Evolutionary conservation across 2,797 vertebrate species (phyloP), one percentile per base, ranked within the genome.

Genomic region (Sebastes baramenuke): DNA sequence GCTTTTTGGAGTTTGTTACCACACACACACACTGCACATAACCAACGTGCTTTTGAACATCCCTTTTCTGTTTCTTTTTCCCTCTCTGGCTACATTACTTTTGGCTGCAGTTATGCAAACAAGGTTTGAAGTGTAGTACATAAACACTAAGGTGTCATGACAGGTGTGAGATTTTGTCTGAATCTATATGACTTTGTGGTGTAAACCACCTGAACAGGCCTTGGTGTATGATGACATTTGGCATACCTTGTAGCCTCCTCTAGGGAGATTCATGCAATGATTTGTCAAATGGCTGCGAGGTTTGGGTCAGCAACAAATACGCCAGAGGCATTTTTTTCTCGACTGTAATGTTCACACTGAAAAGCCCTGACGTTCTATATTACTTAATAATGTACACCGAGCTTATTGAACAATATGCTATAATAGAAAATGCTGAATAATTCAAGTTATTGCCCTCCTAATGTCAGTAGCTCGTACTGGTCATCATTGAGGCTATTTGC

Each of bases 121-220:
- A 55, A 34, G 72, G 67, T 86, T 81, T 82, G 82, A 87, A 74
- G 67, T 74, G 71, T 11, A 55, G 70, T 59, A 75, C 55, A 79
- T 61, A 30, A 77, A 86, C 79, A 11, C 86, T 88, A 70, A 92
- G 83, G 72, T 82, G 87, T 81, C 67, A 29, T 87, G 92, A 89
- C 92, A 93, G 88, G 92, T 91, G 93, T 90, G 90, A 93, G 90
- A 91, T 88, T 90, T 87, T 88, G 87, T 93, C 89, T 72, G 74
- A 79, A 83, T 87, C 66, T 80, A 58, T 87, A 72, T 34, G 80
- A 36, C 62, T 78, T 67, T 68, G 67, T 77, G 77, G 72, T 72
- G 67, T 80, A 73, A 82, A 83, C 61, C 76, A 67, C 60, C 60
- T 64, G 69, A 86, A 65, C 67, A 75, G 64, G 42, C 67, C 49